A percentile compares a stretch with the other conserved stretches of the same genome.
Evolutionary conservation across 2,888 invertebrate genomes (phyloP).

Genomic region (Hemistola chrysoprasaria): DNA sequence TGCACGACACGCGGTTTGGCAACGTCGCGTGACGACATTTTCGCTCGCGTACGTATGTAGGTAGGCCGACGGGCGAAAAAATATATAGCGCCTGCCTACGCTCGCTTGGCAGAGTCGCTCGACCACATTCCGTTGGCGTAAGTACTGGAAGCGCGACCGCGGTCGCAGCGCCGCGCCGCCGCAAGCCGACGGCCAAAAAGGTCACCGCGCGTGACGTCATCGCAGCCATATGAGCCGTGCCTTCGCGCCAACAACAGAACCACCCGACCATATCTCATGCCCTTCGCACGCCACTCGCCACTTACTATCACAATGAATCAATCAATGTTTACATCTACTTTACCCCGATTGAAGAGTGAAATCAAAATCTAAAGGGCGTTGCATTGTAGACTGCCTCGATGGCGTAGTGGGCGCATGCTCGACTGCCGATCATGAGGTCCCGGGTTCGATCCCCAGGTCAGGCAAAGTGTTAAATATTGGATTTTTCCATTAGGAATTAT

Average conservation of each 20-base stretch:
- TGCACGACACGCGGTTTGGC: constrained; percentile 74
- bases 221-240: constrained; percentile 69
- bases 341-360: no score
- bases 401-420: no score
- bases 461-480: no score
- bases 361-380: no score
- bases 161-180: constrained; percentile 46
- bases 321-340: constrained; percentile 37
- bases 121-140: constrained; percentile 79
- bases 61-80: constrained; percentile 76
- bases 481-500: no score
- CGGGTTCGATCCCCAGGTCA: no score
- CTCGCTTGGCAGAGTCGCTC: constrained; percentile 78
- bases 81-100: constrained; percentile 78
- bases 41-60: constrained; percentile 80
- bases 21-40: constrained; percentile 84
- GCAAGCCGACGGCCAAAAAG: constrained; percentile 73
- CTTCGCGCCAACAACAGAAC: constrained; percentile 41
- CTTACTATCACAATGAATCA: constrained; percentile 41
- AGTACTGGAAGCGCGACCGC: constrained; percentile 58
- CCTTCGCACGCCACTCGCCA: constrained; percentile 48
- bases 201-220: constrained; percentile 76
- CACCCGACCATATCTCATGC: constrained; percentile 52
- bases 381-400: no score
- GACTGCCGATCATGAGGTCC: no score